These are phyloP conservation scores for Calliopum simillimum DNA, from an alignment of 2,888 invertebrate species.

Conservation along the genomic window DNA sequence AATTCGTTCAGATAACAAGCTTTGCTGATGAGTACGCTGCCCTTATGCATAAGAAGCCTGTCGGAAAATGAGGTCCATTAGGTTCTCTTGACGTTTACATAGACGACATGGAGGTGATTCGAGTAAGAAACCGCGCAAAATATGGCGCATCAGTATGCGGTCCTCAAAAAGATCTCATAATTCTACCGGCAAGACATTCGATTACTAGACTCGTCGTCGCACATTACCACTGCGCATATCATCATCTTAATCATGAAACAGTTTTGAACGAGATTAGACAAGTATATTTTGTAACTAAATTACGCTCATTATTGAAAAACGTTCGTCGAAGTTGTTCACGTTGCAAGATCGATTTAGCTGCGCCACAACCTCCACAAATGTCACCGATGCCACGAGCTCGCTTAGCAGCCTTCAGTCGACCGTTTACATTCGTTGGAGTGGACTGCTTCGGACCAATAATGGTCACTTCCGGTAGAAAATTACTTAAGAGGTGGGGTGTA, in stretches of 20 bases:
- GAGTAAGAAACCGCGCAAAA: not conserved
- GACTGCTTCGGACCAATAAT: conserved; percentile 45
- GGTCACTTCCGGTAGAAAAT: conserved; percentile 38
- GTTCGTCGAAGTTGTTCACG: conserved; percentile 41
- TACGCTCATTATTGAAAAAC: conserved; percentile 37
- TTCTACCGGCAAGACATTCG: conserved; percentile 33
- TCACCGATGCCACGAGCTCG: conserved; percentile 41
- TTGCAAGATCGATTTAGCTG: conserved; percentile 39
- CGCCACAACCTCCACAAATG: conserved; percentile 39
- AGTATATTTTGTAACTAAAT: conserved; percentile 29
- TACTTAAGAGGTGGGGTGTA: too few relatives aligned
- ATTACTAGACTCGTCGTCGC: conserved; percentile 36
- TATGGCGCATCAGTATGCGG: not conserved
- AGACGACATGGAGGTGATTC: conserved; percentile 4
- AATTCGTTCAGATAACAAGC: not conserved
- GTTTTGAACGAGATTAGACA: conserved; percentile 40
- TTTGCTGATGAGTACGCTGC: not conserved
- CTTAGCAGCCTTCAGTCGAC: conserved; percentile 32
- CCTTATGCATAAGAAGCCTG: not conserved
- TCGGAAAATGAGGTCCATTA: not conserved
- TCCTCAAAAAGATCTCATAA: not conserved
- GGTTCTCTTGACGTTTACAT: not conserved
- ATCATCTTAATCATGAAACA: conserved; percentile 42
- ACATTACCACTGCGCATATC: conserved; percentile 36
- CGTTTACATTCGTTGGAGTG: conserved; percentile 43